Percentiles rank a stretch among this genome's conserved stretches.
Evolutionary conservation across 2,113 vertebrate genomes (phyloP).

Genomic region (Ciconia maguari): DNA sequence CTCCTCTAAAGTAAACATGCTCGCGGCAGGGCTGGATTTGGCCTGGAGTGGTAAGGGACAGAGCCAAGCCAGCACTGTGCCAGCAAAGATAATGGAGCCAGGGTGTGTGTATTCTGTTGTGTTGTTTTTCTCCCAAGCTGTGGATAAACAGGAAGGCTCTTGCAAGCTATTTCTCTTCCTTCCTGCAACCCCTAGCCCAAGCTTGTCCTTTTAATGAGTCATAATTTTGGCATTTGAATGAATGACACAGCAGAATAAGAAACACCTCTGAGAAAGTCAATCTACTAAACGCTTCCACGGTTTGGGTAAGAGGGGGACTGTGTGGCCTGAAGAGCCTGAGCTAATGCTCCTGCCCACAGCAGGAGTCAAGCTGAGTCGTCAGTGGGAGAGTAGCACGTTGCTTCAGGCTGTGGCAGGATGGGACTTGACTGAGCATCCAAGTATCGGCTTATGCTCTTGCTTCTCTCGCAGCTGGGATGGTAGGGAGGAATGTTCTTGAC

Average conservation of each 20-base stretch:
- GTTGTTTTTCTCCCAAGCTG: neutral
- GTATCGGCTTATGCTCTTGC: neutral
- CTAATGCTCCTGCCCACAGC: neutral
- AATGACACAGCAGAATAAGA: neutral
- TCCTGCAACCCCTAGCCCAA: neutral
- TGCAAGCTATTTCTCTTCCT: constrained; percentile 18
- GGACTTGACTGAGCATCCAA: neutral
- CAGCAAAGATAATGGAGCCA: constrained; percentile 9
- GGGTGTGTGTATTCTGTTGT: neutral
- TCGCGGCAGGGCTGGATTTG: neutral
- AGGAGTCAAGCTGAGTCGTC: neutral
- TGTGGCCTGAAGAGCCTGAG: neutral
- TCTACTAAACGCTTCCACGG: neutral
- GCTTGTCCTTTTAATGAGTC: neutral
- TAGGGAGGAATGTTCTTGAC: neutral
- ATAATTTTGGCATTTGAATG: neutral
- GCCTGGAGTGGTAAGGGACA: neutral
- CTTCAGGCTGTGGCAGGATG: neutral
- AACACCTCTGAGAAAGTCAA: neutral
- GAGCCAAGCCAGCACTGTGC: neutral
- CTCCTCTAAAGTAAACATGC: neutral
- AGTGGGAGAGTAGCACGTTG: neutral
- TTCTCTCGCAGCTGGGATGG: neutral
- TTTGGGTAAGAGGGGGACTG: neutral
- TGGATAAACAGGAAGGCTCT: constrained; percentile 39